Conservation (phyloP, 92 coral and sea anemone genomes). For the Ricordea florida region DNA sequence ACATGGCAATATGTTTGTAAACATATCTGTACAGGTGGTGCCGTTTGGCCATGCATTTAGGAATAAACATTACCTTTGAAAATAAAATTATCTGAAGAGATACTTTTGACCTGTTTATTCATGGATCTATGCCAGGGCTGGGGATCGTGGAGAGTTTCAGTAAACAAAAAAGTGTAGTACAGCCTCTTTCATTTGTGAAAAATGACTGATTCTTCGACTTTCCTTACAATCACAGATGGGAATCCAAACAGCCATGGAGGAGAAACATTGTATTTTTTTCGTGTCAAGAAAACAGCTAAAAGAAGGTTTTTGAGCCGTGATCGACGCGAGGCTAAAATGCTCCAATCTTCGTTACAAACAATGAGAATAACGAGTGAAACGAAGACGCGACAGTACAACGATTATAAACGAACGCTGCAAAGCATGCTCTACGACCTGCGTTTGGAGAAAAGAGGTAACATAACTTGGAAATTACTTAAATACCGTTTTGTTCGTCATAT, state of each 20-base stretch:
- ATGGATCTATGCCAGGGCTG: no score
- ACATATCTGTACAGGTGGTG: no score
- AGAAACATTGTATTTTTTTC: conserved; percentile 11
- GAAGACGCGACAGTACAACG: neutral
- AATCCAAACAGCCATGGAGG: conserved; percentile 15
- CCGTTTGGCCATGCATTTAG: no score
- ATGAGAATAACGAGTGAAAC: neutral
- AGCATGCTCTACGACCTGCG: conserved; percentile 23
- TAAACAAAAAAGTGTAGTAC: no score
- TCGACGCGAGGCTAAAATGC: conserved; percentile 9
- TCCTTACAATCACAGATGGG: neutral
- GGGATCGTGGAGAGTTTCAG: no score
- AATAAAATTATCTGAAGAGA: no score
- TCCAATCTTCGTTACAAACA: neutral
- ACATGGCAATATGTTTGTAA: no score
- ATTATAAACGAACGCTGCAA: conserved; percentile 3
- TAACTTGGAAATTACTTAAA: no score
- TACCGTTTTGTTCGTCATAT: no score
- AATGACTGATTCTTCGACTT: conserved; percentile 2
- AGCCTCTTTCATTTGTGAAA: no score
- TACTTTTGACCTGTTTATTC: no score
- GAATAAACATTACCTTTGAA: no score
- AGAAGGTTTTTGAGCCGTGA: conserved; percentile 21
- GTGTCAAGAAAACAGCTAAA: conserved; percentile 17
- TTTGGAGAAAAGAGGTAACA: neutral